Evolutionary conservation across 2,113 vertebrate species (phyloP).

Genomic region (Anguilla japonica): DNA sequence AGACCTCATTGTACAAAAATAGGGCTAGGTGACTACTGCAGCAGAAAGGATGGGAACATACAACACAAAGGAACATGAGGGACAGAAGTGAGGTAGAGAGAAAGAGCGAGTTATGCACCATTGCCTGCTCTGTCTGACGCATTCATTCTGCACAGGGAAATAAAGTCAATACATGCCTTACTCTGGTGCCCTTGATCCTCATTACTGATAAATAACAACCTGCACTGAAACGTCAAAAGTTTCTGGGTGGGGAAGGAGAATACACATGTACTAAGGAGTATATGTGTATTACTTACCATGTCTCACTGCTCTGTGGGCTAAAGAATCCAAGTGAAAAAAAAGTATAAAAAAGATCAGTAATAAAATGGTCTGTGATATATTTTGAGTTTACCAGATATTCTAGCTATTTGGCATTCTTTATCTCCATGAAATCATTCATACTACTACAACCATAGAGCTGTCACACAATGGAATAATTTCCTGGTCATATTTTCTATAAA

Average conservation of each 20-base stretch:
- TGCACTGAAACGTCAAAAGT: conserved; percentile 38
- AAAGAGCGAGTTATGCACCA: not conserved
- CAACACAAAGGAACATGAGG: conserved; percentile 20
- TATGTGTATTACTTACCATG: conserved; percentile 64
- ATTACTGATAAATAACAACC: conserved; percentile 41
- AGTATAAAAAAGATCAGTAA: conserved; percentile 60
- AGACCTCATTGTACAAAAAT: conserved; percentile 30
- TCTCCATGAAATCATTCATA: not conserved
- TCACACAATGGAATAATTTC: not conserved
- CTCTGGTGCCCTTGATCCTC: conserved; percentile 39
- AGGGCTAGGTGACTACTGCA: conserved; percentile 17
- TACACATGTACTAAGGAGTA: not conserved
- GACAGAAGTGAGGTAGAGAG: conserved; percentile 18
- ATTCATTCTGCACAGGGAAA: conserved; percentile 44
- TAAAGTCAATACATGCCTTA: conserved; percentile 44
- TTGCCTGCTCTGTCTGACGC: conserved; percentile 30
- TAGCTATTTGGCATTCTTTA: not conserved
- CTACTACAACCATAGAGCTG: not conserved
- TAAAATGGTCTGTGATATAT: not conserved
- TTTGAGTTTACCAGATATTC: not conserved
- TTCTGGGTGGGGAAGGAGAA: conserved; percentile 17
- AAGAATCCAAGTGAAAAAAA: conserved; percentile 62
- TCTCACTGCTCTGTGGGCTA: conserved; percentile 72
- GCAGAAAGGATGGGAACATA: conserved; percentile 21
- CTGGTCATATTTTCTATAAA: not conserved